Conservation (phyloP, 1,140 invertebrate genomes). For the Drosophila bocki region DNA sequence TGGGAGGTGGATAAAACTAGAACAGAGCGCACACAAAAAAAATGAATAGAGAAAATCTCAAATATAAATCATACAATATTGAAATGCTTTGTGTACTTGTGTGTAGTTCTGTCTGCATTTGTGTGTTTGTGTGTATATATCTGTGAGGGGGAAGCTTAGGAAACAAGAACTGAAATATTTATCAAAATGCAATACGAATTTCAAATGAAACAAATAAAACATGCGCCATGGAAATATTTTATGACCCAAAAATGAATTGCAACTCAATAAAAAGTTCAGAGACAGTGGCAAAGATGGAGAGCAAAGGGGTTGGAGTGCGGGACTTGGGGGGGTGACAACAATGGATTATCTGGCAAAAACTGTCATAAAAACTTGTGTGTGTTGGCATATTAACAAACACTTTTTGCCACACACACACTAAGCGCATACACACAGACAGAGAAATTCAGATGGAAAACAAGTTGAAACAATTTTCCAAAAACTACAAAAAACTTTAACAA, state of each 20-base stretch:
- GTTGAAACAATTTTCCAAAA: constrained; percentile 45
- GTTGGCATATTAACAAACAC: constrained; percentile 49
- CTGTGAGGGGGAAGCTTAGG: constrained; percentile 36
- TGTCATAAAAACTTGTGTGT: constrained; percentile 46
- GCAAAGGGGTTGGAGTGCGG: neutral
- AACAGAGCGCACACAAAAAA: constrained; percentile 29
- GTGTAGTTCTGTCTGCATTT: neutral
- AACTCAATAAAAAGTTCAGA: constrained; percentile 66
- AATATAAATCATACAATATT: constrained; percentile 73
- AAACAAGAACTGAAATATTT: constrained; percentile 74
- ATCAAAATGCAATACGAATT: constrained; percentile 66
- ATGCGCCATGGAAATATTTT: constrained; percentile 65
- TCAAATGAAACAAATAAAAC: constrained; percentile 70
- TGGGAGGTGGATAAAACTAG: constrained; percentile 19
- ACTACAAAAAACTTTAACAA: constrained; percentile 56
- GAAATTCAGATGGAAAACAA: constrained; percentile 25
- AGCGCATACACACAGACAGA: constrained; percentile 14
- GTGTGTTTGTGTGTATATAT: constrained; percentile 15
- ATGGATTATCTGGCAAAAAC: constrained; percentile 46
- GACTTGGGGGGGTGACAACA: constrained; percentile 4
- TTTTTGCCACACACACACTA: constrained; percentile 21
- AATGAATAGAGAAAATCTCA: constrained; percentile 45
- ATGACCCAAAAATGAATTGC: constrained; percentile 67
- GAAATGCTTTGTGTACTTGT: constrained; percentile 41
- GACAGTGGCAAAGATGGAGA: neutral